phyloP scores from a whole-genome alignment of 2,888 invertebrate species.

The Andrena camellia region DNA sequence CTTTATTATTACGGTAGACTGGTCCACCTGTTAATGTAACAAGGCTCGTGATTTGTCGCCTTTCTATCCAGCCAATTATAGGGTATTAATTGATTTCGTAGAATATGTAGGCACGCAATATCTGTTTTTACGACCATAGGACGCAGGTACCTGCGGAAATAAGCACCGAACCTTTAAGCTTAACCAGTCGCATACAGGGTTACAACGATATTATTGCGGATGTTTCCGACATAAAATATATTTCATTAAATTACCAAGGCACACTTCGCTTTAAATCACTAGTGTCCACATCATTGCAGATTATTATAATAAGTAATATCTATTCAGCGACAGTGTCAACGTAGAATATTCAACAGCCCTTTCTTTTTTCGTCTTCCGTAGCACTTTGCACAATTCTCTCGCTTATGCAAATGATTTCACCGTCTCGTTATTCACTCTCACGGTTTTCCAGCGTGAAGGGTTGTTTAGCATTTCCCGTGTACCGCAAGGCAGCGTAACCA shows the following conservation, averaged over 20 bases:
- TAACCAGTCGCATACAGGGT: too few relatives aligned
- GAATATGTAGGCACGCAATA: constrained; percentile 10
- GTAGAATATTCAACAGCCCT: too few relatives aligned
- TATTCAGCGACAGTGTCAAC: too few relatives aligned
- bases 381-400: not conserved
- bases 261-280: too few relatives aligned
- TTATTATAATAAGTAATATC: too few relatives aligned
- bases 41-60: constrained; percentile 34
- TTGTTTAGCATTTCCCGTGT: not conserved
- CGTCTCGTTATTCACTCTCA: not conserved
- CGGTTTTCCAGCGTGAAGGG: not conserved
- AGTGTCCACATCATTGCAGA: too few relatives aligned
- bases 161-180: too few relatives aligned
- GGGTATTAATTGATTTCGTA: constrained; percentile 39
- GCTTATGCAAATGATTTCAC: not conserved
- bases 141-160: too few relatives aligned
- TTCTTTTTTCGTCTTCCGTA: not conserved
- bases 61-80: constrained; percentile 30
- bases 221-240: too few relatives aligned
- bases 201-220: too few relatives aligned
- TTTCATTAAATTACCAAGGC: too few relatives aligned
- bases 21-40: constrained; percentile 24
- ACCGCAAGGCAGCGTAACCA: not conserved
- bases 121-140: not conserved
- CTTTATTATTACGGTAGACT: too few relatives aligned